Percentiles rank a stretch among this genome's conserved stretches.
phyloP scores from a whole-genome alignment of 2,888 invertebrate genomes.

The Metacarcinus magister region DNA sequence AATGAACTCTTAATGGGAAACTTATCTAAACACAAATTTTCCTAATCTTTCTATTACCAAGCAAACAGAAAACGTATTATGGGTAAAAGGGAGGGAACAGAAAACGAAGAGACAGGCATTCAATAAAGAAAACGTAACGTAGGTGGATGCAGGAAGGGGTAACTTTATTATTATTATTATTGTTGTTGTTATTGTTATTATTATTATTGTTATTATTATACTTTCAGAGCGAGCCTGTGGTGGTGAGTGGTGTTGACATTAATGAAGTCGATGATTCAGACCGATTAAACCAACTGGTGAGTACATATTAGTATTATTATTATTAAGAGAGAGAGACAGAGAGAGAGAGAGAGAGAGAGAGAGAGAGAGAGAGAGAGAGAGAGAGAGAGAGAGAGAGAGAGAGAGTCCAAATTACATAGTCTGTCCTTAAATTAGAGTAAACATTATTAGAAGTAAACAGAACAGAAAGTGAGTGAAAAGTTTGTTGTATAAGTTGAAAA shows the following conservation, averaged over 20 bases:
- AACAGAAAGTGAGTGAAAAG: too few species aligned
- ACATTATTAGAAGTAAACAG: too few species aligned
- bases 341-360: too few species aligned
- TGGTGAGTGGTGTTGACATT: conserved; percentile 81
- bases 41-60: not conserved
- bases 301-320: conserved; percentile 42
- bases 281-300: conserved; percentile 82
- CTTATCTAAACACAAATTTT: too few species aligned
- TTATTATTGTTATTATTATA: conserved; percentile 37
- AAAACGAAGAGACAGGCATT: not conserved
- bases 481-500: too few species aligned
- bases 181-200: conserved; percentile 55
- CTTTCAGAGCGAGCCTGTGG: conserved; percentile 68
- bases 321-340: not conserved
- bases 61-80: too few species aligned
- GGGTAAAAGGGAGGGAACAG: not conserved
- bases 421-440: too few species aligned
- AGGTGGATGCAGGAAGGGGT: too few species aligned
- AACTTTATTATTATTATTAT: conserved; percentile 52
- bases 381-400: too few species aligned
- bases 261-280: conserved; percentile 80
- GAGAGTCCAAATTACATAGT: too few species aligned
- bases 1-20: too few species aligned
- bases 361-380: too few species aligned
- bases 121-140: not conserved